A percentile compares a stretch with the other conserved stretches of the same genome.
phyloP scores from a whole-genome alignment of 2,888 invertebrate genomes.

The Diaprepes abbreviatus region DNA sequence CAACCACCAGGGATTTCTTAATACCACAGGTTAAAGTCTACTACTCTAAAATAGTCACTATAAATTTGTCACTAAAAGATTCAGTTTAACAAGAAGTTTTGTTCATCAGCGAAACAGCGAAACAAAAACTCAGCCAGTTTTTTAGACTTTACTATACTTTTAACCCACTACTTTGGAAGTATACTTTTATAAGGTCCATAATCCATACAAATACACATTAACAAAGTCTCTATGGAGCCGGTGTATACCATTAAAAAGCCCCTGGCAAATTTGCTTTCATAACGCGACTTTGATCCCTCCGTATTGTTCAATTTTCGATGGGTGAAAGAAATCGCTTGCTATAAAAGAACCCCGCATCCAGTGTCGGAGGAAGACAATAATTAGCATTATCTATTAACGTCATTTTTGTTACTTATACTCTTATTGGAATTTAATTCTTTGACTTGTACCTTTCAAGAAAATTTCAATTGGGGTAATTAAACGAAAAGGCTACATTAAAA shows the following conservation, averaged over 20 bases:
- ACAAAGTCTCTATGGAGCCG: conserved; percentile 24
- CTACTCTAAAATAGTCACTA: no score
- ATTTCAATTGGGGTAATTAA: no score
- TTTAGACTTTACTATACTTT: neutral
- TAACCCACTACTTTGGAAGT: neutral
- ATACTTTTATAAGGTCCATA: conserved; percentile 28
- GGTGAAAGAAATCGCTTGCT: conserved; percentile 48
- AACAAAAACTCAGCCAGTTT: no score
- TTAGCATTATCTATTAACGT: neutral
- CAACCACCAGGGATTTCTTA: no score
- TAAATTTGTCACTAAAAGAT: no score
- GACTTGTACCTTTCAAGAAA: no score
- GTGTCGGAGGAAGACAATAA: conserved; percentile 13
- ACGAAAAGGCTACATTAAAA: no score
- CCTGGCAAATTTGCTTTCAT: conserved; percentile 38
- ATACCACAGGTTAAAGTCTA: no score
- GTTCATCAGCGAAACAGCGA: no score
- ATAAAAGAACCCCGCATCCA: conserved; percentile 36
- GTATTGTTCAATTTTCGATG: conserved; percentile 44
- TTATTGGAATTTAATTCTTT: no score
- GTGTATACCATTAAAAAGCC: conserved; percentile 39
- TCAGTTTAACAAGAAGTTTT: no score
- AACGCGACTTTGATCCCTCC: conserved; percentile 44
- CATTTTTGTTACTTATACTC: no score
- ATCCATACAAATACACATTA: conserved; percentile 44